Conservation (phyloP, 2,113 vertebrate species). For the human (Homo sapiens) region DNA sequence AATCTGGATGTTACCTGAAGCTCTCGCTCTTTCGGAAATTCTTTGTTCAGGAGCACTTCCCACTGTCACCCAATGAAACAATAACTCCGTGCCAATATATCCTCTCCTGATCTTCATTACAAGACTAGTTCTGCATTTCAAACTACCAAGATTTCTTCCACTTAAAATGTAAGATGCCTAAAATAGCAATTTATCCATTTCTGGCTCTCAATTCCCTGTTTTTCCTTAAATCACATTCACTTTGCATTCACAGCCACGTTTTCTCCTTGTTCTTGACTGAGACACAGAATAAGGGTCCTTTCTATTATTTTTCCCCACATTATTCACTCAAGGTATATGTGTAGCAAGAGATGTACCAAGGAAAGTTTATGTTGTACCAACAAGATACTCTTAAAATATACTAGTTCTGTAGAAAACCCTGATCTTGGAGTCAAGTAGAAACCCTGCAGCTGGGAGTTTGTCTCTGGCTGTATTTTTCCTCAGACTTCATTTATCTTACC, state of each 20-base stretch:
- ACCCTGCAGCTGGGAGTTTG: background rate
- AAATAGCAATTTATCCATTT: background rate
- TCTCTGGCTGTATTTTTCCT: background rate
- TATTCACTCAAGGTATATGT: background rate
- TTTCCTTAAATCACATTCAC: background rate
- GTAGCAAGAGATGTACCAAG: background rate
- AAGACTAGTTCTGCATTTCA: background rate
- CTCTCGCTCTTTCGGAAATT: background rate
- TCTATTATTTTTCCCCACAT: background rate
- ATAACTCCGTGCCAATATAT: background rate
- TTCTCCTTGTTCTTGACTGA: background rate
- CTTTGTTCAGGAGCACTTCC: background rate
- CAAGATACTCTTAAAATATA: background rate
- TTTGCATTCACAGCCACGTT: background rate
- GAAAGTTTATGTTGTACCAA: background rate
- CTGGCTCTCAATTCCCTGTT: background rate
- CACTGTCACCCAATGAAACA: background rate
- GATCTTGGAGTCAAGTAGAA: background rate
- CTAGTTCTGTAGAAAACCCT: background rate
- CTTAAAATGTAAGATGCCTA: background rate
- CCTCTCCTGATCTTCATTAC: background rate
- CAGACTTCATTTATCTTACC: background rate
- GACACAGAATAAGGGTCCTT: background rate
- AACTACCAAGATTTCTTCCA: background rate
- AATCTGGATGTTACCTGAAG: background rate